Percentiles rank a stretch among this genome's conserved stretches.
These are phyloP conservation scores for Gavialis gangeticus DNA, from an alignment of 2,113 vertebrate species.

Conservation along the genomic window DNA sequence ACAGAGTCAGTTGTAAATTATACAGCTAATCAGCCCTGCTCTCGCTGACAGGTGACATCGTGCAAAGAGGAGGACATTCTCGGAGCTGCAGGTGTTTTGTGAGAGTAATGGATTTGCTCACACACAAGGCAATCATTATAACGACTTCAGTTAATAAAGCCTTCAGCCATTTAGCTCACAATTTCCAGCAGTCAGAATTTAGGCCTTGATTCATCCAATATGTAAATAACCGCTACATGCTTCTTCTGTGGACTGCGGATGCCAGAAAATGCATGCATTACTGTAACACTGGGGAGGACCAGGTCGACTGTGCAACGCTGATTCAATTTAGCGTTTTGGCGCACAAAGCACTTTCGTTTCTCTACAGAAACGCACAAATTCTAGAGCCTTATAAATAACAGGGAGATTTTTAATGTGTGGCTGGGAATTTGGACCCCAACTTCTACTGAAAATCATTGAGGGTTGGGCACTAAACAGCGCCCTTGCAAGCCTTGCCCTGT, in stretches of 20 bases:
- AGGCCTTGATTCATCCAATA: not conserved
- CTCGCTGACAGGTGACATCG: slow-evolving; percentile 34
- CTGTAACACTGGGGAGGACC: fast-evolving
- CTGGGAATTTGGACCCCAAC: not conserved
- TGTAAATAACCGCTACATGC: not conserved
- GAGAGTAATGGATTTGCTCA: not conserved
- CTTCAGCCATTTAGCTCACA: not conserved
- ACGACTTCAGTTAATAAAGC: not conserved
- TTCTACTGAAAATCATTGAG: not conserved
- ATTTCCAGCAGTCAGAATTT: not conserved
- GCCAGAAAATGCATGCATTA: not conserved
- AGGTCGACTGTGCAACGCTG: not conserved
- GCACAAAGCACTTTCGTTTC: not conserved
- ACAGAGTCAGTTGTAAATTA: slow-evolving; percentile 45
- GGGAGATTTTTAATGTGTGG: not conserved
- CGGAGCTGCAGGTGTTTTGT: not conserved
- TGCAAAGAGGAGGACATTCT: not conserved
- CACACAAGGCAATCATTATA: not conserved
- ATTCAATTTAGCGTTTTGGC: not conserved
- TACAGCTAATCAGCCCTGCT: slow-evolving; percentile 46
- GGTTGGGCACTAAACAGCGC: not conserved
- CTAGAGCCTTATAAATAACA: not conserved
- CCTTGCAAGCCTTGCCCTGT: slow-evolving; percentile 14
- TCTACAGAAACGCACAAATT: not conserved
- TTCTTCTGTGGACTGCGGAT: not conserved